Evolutionary conservation across 2,888 invertebrate genomes (phyloP), one percentile per base, ranked within the genome.

Genomic region (Apantesis nais): DNA sequence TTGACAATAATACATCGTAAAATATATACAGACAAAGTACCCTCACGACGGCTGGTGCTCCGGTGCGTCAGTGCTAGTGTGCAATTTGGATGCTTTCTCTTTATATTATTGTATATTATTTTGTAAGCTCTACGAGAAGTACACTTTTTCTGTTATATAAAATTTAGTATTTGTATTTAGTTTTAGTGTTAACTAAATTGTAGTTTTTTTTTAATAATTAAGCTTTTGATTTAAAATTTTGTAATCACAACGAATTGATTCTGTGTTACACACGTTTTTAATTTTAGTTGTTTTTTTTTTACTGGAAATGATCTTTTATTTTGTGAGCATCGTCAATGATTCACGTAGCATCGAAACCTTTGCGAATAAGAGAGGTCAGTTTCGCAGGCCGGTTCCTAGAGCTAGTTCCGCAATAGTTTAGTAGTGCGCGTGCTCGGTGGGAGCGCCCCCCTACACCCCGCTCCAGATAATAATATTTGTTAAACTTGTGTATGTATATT

Each of bases 401-500:
- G 67, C 44, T 34, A 44, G 44, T 12, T 41, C 41, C 41, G n/a
- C 7, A 29, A 1, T 29, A 16, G 67, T 44, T n/a, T 44, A 25
- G 60, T 70, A 75, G 69, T 74, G 77, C 70, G 19, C 16, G 58
- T 55, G 25, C n/a, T 55, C 29, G 25, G 58, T 29, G 25, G 58
- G 58, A 29, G 29, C 3, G 4, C 5, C 48, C 48, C 12, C 48
- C 11, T 22, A 74, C 66, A 83, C 84, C 79, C 78, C 78, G 82
- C 74, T 78, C 82, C 83, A 82, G 25, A 58, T 29, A 77, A 77
- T 81, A 78, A 71, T 83, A 82, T 85, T 90, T 92, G 90, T 93
- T 92, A 88, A 88, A 88, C 87, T 86, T 89, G 89, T 90, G 88
- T 90, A 89, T 90, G 87, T 91, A 90, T 88, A 89, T 92, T 93